Evolutionary conservation across 2,113 vertebrate species (phyloP).

Genomic region (Isichthys henryi): DNA sequence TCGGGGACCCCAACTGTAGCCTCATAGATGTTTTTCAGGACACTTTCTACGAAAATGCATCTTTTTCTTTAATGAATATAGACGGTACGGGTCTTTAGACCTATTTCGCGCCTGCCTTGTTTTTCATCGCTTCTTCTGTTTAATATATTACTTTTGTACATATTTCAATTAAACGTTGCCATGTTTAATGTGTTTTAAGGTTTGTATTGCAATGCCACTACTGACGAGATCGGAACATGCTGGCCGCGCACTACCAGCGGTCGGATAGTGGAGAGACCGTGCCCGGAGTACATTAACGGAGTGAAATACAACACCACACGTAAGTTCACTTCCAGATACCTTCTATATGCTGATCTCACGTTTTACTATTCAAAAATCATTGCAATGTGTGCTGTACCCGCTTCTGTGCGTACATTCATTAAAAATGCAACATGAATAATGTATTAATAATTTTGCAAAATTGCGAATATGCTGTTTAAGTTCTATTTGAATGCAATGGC

Average conservation of each 20-base stretch:
- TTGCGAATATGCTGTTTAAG: not conserved
- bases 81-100: conserved; percentile 67
- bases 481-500: not conserved
- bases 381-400: not conserved
- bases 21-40: conserved; percentile 70
- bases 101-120: not conserved
- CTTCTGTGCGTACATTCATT: not conserved
- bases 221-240: conserved; percentile 95
- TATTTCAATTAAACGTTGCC: not conserved
- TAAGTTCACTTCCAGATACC: conserved; percentile 58
- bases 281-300: conserved; percentile 91
- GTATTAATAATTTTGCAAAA: not conserved
- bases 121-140: not conserved
- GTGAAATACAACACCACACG: conserved; percentile 95
- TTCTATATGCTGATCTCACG: not conserved
- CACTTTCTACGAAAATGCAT: conserved; percentile 70
- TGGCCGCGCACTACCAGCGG: conserved; percentile 83
- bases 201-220: conserved; percentile 84
- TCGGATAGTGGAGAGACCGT: conserved; percentile 82
- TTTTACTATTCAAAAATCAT: not conserved
- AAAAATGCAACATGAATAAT: not conserved
- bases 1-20: conserved; percentile 83
- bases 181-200: conserved; percentile 46
- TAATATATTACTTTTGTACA: not conserved
- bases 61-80: conserved; percentile 57